Conservation (phyloP, 1,140 invertebrate species). For the Meloidogyne hapla region DNA sequence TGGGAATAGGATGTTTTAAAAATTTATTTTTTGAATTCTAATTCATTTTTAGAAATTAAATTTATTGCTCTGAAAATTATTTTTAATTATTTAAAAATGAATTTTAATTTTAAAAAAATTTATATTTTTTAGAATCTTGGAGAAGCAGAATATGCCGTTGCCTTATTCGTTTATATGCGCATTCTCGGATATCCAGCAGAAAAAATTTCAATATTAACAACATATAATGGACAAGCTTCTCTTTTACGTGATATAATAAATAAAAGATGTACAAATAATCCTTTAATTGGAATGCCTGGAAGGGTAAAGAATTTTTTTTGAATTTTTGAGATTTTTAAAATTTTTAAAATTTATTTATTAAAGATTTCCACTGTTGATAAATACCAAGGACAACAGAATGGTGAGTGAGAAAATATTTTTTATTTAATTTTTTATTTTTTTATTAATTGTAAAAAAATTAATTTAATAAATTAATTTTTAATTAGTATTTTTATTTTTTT, state of each 20-base stretch:
- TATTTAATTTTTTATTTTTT: background rate
- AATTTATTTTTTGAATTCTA: too few species aligned
- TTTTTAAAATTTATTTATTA: slow-evolving; percentile 23
- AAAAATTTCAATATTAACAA: slow-evolving; percentile 97
- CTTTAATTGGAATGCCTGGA: slow-evolving; percentile 88
- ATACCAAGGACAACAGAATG: slow-evolving; percentile 99
- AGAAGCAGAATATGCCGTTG: slow-evolving; percentile 96
- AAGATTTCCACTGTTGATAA: slow-evolving; percentile 87
- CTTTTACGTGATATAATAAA: slow-evolving; percentile 92
- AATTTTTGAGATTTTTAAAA: slow-evolving; percentile 6
- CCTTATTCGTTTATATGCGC: slow-evolving; percentile 97
- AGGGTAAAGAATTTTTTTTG: slow-evolving; percentile 70
- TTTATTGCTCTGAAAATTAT: slow-evolving; percentile 13
- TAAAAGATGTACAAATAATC: slow-evolving; percentile 88
- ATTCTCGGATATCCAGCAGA: slow-evolving; percentile 92
- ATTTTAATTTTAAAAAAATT: too few species aligned
- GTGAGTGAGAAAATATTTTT: background rate
- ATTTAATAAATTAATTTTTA: background rate
- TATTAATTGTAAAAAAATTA: background rate
- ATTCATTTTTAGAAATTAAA: slow-evolving; percentile 11
- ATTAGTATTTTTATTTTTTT: too few species aligned
- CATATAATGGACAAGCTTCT: slow-evolving; percentile 98
- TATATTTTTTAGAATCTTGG: slow-evolving; percentile 78
- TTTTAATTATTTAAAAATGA: too few species aligned
- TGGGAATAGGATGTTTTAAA: too few species aligned